A percentile compares a stretch with the other conserved stretches of the same genome.
Evolutionary conservation across 1,140 invertebrate genomes (phyloP).

Genomic region (Trinorchestia longiramus): DNA sequence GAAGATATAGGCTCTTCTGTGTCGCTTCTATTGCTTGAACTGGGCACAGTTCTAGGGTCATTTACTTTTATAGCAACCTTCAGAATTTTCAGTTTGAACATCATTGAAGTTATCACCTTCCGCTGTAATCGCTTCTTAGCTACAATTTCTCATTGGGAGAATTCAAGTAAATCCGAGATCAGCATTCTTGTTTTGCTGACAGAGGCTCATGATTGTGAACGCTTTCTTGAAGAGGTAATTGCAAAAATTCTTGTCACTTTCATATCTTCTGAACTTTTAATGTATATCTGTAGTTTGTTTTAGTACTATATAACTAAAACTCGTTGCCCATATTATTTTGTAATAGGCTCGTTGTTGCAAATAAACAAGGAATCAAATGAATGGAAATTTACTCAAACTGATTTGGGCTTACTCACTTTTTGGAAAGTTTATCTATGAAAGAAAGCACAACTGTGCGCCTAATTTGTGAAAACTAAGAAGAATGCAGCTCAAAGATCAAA

Average conservation of each 20-base stretch:
- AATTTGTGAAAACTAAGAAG: no score
- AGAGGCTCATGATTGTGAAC: neutral
- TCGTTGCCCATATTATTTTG: no score
- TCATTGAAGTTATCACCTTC: neutral
- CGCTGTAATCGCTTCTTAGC: neutral
- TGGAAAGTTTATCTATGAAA: no score
- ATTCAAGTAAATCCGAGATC: neutral
- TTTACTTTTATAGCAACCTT: neutral
- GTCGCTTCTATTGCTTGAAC: neutral
- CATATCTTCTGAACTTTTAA: no score
- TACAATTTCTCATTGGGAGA: neutral
- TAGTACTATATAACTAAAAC: no score
- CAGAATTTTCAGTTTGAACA: neutral
- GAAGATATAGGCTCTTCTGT: neutral
- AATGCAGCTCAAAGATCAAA: no score
- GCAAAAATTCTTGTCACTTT: neutral
- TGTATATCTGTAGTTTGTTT: no score
- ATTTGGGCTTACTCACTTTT: no score
- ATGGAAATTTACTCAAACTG: no score
- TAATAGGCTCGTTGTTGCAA: no score
- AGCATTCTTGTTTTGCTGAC: neutral
- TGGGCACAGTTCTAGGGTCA: neutral
- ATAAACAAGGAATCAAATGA: no score
- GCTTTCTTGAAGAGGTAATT: neutral
- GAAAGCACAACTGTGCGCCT: no score